A percentile compares a stretch with the other conserved stretches of the same genome.
Conservation (phyloP, 2,113 vertebrate species). For the Parus major region DNA sequence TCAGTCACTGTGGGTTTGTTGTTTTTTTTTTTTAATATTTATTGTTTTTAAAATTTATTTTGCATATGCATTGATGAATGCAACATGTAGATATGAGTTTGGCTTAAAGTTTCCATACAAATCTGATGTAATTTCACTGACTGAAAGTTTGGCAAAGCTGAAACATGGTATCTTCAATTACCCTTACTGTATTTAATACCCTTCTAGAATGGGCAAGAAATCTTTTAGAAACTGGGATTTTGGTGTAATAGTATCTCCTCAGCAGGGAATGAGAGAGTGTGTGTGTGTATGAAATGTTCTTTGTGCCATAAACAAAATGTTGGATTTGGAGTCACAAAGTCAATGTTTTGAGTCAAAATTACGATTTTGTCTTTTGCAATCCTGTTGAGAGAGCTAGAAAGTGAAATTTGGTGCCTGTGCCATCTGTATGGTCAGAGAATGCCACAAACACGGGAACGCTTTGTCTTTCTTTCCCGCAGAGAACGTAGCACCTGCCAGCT, state of each 20-base stretch:
- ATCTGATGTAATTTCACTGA: background rate
- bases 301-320: background rate
- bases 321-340: background rate
- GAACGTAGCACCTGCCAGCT: background rate
- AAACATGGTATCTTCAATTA: background rate
- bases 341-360: background rate
- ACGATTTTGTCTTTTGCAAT: background rate
- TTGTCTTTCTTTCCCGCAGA: background rate
- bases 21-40: too few relatives aligned
- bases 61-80: background rate
- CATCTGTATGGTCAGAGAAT: background rate
- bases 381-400: background rate
- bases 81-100: background rate
- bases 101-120: background rate
- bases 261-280: background rate
- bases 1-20: background rate
- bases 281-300: background rate
- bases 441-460: accelerated
- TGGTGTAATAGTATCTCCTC: background rate
- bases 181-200: background rate
- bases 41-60: background rate
- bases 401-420: background rate
- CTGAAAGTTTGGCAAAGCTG: background rate
- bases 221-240: background rate
- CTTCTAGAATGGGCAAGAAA: background rate